Evolutionary conservation across 2,797 vertebrate species (phyloP), one percentile per base, ranked within the genome.

Genomic region (Trematomus bernacchii): DNA sequence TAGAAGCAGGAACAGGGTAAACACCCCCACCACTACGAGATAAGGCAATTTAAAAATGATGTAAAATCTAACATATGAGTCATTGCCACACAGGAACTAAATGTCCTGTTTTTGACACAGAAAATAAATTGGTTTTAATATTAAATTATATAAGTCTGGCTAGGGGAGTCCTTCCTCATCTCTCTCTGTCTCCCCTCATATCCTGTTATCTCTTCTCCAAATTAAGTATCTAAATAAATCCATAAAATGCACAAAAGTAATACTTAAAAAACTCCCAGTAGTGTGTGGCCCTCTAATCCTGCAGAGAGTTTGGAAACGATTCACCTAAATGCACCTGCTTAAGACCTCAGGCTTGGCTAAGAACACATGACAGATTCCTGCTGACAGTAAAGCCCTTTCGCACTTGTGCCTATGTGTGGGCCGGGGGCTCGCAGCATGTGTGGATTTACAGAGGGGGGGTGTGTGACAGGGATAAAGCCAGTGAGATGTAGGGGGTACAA

Each of bases 381-480:
- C 71, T 87, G 89, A 89, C 84, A 84, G 48, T 71, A 76, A 85
- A 84, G 73, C 69, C 58, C 60, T 53, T 77, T 75, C n/a, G 33
- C 54, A 11, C 73, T 62, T 72, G 69, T 84, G 53, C 76, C 82
- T 61, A 70, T 79, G 77, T 79, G 85, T 72, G 73, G 61, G 55
- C 30, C 3, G 16, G 62, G 57, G 27, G 57, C 43, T 71, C 58
- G 12, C 77, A 85, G 87, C 80, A 73, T 84, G 83, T 76, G 89
- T 80, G 84, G 87, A 76, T 87, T 90, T 91, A 77, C 75, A 62
- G 37, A 70, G 73, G 30, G 74, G 72, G 30, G 48, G 63, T 61
- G 37, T 43, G 37, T 59, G 77, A 64, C 23, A 1, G 73, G 72
- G 89, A 83, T 92, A 85, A 92, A 92, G 66, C 75, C 60, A 27